phyloP scores from a whole-genome alignment of 23 tunicate genomes.

The Halocynthia aurantium region DNA sequence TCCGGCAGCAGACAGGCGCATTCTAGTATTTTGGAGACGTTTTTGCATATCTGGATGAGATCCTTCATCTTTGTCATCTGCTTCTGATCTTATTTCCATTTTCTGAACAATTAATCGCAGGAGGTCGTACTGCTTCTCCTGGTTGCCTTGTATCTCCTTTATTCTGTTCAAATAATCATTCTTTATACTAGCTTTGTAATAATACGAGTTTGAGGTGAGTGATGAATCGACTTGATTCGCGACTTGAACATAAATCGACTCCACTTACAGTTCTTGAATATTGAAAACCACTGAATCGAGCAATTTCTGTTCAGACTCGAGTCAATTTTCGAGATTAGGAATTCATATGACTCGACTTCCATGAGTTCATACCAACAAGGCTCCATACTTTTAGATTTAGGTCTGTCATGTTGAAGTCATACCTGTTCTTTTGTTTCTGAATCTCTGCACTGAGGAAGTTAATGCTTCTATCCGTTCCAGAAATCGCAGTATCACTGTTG shows the following conservation, averaged over 20 bases:
- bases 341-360: no score
- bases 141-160: constrained; percentile 48
- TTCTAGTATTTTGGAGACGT: neutral
- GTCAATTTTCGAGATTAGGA: no score
- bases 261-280: no score
- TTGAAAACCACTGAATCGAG: no score
- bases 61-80: constrained; percentile 76
- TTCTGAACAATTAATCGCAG: constrained; percentile 83
- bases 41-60: neutral
- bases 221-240: no score
- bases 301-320: no score
- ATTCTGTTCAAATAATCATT: constrained; percentile 25
- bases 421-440: constrained; percentile 62
- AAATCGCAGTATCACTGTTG: neutral
- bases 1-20: neutral
- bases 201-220: no score
- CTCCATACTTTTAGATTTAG: no score
- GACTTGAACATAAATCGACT: no score
- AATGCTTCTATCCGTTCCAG: constrained; percentile 33
- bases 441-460: constrained; percentile 33
- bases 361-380: no score
- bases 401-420: neutral
- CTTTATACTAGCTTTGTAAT: no score
- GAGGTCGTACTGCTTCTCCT: constrained; percentile 75
- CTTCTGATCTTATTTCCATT: constrained; percentile 82